Evolutionary conservation across 2,113 vertebrate genomes (phyloP).

Genomic region (Formicarius rufipectus): DNA sequence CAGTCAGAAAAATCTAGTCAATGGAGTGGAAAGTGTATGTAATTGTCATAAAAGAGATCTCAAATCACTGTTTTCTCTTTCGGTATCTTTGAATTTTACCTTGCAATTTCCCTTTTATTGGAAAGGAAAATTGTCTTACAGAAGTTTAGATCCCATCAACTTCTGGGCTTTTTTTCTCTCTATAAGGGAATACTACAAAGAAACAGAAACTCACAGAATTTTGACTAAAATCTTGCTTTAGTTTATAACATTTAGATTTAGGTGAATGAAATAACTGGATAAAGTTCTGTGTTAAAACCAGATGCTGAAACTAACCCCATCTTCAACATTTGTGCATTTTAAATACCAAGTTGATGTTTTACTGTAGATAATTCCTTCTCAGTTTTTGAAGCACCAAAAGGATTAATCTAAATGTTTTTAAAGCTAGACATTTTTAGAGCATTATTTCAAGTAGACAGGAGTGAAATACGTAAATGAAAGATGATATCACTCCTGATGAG

Average conservation of each 20-base stretch:
- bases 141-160: neutral
- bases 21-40: neutral
- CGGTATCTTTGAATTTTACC: neutral
- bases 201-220: neutral
- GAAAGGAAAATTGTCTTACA: neutral
- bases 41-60: neutral
- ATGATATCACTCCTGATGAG: neutral
- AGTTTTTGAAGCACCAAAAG: neutral
- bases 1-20: neutral
- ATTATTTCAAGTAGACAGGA: neutral
- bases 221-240: neutral
- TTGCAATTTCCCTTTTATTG: neutral
- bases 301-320: fast-evolving
- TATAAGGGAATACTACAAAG: neutral
- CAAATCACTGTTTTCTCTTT: neutral
- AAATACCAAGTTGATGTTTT: neutral
- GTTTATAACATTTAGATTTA: neutral
- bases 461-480: neutral
- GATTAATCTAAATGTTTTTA: neutral
- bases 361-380: neutral
- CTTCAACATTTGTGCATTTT: neutral
- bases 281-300: neutral
- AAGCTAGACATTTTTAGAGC: neutral
- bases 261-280: neutral
- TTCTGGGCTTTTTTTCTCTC: neutral